A percentile compares a stretch with the other conserved stretches of the same genome.
Conservation (phyloP, 1,140 invertebrate species). For the Drosophila mojavensis region DNA sequence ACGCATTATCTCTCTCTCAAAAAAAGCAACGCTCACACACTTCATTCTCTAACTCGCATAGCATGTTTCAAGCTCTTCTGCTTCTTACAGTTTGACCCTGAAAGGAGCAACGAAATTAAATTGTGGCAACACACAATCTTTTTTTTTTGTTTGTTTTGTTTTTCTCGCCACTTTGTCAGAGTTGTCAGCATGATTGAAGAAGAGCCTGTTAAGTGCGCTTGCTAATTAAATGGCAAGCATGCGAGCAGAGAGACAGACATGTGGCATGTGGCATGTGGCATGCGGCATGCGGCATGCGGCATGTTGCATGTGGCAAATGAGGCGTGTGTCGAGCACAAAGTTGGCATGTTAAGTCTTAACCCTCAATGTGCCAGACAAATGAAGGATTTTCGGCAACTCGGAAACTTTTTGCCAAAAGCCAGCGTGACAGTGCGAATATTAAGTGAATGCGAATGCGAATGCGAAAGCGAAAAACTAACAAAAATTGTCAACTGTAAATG, state of each 20-base stretch:
- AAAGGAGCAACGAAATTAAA: neutral
- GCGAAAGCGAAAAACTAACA: constrained; percentile 43
- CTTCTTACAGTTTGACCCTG: neutral
- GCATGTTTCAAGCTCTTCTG: neutral
- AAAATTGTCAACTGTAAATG: constrained; percentile 33
- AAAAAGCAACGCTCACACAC: neutral
- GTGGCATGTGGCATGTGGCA: neutral
- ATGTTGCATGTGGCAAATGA: constrained; percentile 13
- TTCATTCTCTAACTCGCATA: neutral
- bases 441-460: constrained; percentile 20
- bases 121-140: neutral
- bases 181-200: constrained; percentile 17
- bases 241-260: neutral
- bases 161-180: constrained; percentile 8
- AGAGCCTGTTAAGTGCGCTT: constrained; percentile 22
- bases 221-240: constrained; percentile 36
- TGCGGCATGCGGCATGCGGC: constrained; percentile 3
- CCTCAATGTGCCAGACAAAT: constrained; percentile 1
- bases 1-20: no score
- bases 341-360: constrained; percentile 19
- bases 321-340: constrained; percentile 22
- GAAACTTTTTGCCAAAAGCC: constrained; percentile 10
- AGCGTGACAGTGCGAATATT: constrained; percentile 35
- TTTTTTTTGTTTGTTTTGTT: neutral
- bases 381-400: constrained; percentile 14